These are phyloP conservation scores for Gila robusta DNA, from an alignment of 2,797 vertebrate species.

Conservation along the genomic window DNA sequence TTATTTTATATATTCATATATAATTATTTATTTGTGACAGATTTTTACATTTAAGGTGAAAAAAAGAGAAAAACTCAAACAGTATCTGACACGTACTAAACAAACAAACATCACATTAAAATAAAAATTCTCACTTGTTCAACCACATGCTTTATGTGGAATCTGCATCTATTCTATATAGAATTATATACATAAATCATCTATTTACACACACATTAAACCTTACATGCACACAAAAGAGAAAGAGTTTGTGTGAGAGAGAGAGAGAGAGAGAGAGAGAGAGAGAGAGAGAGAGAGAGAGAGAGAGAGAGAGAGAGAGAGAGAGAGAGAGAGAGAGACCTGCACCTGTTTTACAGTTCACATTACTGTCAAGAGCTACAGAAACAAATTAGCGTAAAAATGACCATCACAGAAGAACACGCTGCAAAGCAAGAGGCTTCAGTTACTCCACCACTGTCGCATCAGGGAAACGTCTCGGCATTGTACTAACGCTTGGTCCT, in stretches of 20 bases:
- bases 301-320: constrained; percentile 42
- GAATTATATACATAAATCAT: constrained; percentile 59
- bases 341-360: constrained; percentile 64
- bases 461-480: constrained; percentile 31
- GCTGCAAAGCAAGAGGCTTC: constrained; percentile 61
- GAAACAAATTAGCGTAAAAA: constrained; percentile 51
- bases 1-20: constrained; percentile 62
- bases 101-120: constrained; percentile 48
- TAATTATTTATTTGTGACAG: constrained; percentile 52
- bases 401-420: constrained; percentile 54
- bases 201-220: constrained; percentile 54
- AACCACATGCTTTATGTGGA: constrained; percentile 60
- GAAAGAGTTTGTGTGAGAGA: neutral
- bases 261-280: constrained; percentile 19
- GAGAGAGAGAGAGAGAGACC: constrained; percentile 46
- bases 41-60: constrained; percentile 61
- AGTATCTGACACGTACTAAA: constrained; percentile 41
- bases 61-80: constrained; percentile 32
- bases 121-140: constrained; percentile 55
- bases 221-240: constrained; percentile 66
- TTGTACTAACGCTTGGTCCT: constrained; percentile 35
- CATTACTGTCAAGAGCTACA: constrained; percentile 60
- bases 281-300: constrained; percentile 37
- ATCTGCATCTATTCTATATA: constrained; percentile 60
- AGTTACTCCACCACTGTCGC: constrained; percentile 37